A percentile compares a stretch with the other conserved stretches of the same genome.
Evolutionary conservation across 1,140 invertebrate species (phyloP).

Genomic region (Antheraea pernyi): DNA sequence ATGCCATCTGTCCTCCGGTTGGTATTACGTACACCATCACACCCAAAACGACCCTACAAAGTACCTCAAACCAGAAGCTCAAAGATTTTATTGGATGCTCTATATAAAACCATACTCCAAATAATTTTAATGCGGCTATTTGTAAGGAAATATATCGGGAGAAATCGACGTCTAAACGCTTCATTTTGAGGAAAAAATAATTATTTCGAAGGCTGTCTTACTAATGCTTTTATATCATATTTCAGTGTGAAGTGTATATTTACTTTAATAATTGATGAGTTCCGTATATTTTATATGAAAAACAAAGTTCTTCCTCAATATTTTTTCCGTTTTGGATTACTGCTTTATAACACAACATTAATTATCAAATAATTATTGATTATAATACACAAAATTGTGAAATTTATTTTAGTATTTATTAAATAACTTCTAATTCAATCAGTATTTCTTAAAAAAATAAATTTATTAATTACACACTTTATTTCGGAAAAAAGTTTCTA

Average conservation of each 20-base stretch:
- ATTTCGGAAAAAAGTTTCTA: too few relatives aligned
- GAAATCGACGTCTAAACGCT: slow-evolving; percentile 23
- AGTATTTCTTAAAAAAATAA: too few relatives aligned
- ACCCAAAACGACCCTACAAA: slow-evolving; percentile 19
- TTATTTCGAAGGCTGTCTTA: background rate
- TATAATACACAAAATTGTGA: too few relatives aligned
- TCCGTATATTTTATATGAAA: slow-evolving; percentile 1
- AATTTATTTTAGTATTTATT: too few relatives aligned
- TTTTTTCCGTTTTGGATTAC: background rate
- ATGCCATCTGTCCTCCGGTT: slow-evolving; percentile 24
- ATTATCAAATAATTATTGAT: too few relatives aligned
- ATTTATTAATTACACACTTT: too few relatives aligned
- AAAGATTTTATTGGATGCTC: slow-evolving; percentile 23
- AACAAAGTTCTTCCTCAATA: background rate
- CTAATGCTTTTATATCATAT: background rate
- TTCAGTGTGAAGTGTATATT: background rate
- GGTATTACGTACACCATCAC: slow-evolving; percentile 29
- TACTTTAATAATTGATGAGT: background rate
- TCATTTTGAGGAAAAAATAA: slow-evolving; percentile 25
- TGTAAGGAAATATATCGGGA: slow-evolving; percentile 27
- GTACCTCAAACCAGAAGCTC: slow-evolving; percentile 26
- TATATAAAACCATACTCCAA: slow-evolving; percentile 36
- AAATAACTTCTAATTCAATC: too few relatives aligned
- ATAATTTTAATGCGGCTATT: slow-evolving; percentile 25
- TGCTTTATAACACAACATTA: too few relatives aligned